Conservation (phyloP, 2,888 invertebrate species). For the Andrena praecox region DNA sequence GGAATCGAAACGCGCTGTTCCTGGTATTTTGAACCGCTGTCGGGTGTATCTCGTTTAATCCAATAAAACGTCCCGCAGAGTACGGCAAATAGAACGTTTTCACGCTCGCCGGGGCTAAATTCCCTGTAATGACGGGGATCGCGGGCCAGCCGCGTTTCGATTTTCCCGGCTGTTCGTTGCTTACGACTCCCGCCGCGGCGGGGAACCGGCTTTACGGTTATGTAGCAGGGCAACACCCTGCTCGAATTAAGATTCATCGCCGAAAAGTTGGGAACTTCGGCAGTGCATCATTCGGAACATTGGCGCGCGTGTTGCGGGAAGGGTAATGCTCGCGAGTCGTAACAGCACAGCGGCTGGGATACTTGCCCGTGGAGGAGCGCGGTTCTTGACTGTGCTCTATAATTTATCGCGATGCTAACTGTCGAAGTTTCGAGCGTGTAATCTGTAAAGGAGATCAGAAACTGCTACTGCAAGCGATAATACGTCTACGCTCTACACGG, state of each 20-base stretch:
- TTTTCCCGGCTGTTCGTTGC: neutral
- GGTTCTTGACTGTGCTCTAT: slow-evolving; percentile 8
- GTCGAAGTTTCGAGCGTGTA: slow-evolving; percentile 43
- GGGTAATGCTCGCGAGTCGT: slow-evolving; percentile 8
- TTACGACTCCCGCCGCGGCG: neutral
- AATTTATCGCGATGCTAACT: slow-evolving; percentile 54
- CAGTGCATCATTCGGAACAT: slow-evolving; percentile 23
- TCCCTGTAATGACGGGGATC: slow-evolving; percentile 2
- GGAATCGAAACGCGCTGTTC: neutral
- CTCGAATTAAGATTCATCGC: slow-evolving; percentile 42
- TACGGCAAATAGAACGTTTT: slow-evolving; percentile 21
- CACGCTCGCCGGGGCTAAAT: slow-evolving; percentile 5
- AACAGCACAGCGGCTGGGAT: slow-evolving; percentile 6
- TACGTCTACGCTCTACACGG: neutral
- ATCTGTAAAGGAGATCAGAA: slow-evolving; percentile 32
- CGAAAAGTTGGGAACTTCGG: slow-evolving; percentile 25
- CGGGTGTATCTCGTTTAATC: slow-evolving; percentile 11
- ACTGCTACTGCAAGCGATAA: slow-evolving; percentile 5
- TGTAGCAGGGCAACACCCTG: neutral
- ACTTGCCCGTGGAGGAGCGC: slow-evolving; percentile 29
- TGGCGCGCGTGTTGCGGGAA: slow-evolving; percentile 24
- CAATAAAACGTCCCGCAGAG: slow-evolving; percentile 22
- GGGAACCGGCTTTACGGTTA: neutral
- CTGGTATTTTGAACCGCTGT: neutral
- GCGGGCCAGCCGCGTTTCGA: neutral